Base-by-base conservation (phyloP, 2,113 vertebrate species). In the Marcusenius ussheri region DNA sequence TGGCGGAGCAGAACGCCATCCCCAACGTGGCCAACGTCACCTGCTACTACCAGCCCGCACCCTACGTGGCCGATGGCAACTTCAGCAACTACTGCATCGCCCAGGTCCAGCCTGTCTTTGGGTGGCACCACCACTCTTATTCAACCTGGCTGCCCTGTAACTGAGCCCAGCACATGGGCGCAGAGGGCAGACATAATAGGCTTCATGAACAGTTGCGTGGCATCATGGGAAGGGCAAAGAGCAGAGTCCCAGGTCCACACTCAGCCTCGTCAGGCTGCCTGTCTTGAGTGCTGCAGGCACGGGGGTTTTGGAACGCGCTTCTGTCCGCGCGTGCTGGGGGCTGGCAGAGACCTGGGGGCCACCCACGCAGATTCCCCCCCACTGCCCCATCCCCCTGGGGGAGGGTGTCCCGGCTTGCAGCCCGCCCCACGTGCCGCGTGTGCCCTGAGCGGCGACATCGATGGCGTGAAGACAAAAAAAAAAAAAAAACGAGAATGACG, bases 81-180 rank as follows among this genome's bases (percentile, higher is more conserved):
- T 99, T 99, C 95, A 99, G 97, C 96, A 99, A 99, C 97, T 99
- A 99, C 93, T 99, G 99, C 92, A 98, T 99, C 91, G 98, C 98
- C 42, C 98, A 99, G 95, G 98, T 99, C 88, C 98, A 99, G 96
- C 98, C 98, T 7, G 95, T 99, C 92, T 99, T 99, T 91, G 96
- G 98, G 5, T 99, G 98, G 95, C 97, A 99, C 95, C 98, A 98
- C 92, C 97, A 97, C 91, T 96, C 97, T 0, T 99, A 98, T 94
- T 99, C 98, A 1, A 98, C 98, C 94, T 99, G 98, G 98, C 95
- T 99, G 93, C 98, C 98, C 90, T 99, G 98, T 95, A 99, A 99
- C 96, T 99, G 97, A 97, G 91, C 88, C 88, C 46, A 74, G 80
- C 17, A 8, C 7, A 24, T 15, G 83, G 56, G 24, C 9, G 0